Percentiles rank a stretch among this genome's conserved stretches.
phyloP scores from a whole-genome alignment of 2,113 vertebrate genomes.

The Cyrtonyx montezumae region DNA sequence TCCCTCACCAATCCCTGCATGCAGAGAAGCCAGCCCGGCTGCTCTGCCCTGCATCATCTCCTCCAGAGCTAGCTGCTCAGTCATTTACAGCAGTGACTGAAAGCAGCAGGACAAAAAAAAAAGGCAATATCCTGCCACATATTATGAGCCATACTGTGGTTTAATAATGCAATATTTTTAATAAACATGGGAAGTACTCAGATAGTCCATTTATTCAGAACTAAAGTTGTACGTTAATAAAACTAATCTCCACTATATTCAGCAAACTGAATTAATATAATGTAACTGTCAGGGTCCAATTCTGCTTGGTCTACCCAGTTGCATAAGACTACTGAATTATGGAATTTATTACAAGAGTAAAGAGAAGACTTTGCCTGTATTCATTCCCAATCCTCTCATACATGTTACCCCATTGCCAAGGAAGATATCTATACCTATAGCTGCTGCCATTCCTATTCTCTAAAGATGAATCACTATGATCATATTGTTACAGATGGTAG shows the following conservation, averaged over 20 bases:
- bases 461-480: slow-evolving; percentile 74
- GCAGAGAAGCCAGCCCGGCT: neutral
- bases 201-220: neutral
- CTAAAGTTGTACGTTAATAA: neutral
- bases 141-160: neutral
- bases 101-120: neutral
- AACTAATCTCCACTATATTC: neutral
- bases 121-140: neutral
- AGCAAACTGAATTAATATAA: neutral
- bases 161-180: neutral
- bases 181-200: rapidly evolving
- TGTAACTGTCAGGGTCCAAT: neutral
- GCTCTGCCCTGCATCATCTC: neutral
- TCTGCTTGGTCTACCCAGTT: neutral
- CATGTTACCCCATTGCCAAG: slow-evolving; percentile 46
- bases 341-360: neutral
- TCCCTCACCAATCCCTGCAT: neutral
- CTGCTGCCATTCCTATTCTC: slow-evolving; percentile 70
- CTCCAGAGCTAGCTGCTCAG: neutral
- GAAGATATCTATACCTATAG: slow-evolving; percentile 75
- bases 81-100: neutral
- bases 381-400: slow-evolving; percentile 30
- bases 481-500: slow-evolving; percentile 72
- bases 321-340: neutral
- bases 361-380: slow-evolving; percentile 13